Base-by-base conservation (phyloP, 1,140 invertebrate genomes). In the Drosophila prosaltans region DNA sequence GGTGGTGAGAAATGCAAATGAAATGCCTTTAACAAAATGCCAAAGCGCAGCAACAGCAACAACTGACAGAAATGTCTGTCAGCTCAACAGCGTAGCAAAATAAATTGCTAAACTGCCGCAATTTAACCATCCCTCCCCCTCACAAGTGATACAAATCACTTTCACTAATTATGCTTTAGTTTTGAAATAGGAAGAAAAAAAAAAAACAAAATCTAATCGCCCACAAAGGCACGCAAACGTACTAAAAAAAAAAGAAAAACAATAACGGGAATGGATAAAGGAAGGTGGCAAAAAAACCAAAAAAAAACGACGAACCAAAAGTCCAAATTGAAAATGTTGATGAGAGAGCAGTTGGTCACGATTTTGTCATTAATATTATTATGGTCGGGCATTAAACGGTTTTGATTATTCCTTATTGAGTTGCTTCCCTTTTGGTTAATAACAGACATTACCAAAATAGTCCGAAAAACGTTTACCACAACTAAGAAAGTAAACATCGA, bases 91-190 rank as follows among this genome's bases (percentile, higher is more conserved):
- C 48, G 21, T 26, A 51, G 45, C 45, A 51, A 51, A 51, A 51
- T 51, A 51, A 51, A 51, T 51, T 26, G 45, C 45, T 51, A 26
- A 51, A 51, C 21, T 51, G 45, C 45, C 45, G 21, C 21, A 51
- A 51, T 26, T 36, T 36, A 36, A 36, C 32, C 45, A 24, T 8
- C 2, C 7, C 43, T 5, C 16, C 21, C 51, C 61, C 55, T 62
- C 62, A 66, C 66, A 58, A 55, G 51, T 43, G 73, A 88, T 57
- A 89, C 73, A 89, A 89, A 89, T 88, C 84, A 84, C 84, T 75
- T 82, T 88, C 66, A 83, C 80, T 88, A 88, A 88, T 88, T 88
- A 89, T 84, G 69, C 78, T 76, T 73, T 61, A 58, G 64, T 58
- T 69, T 66, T 16, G 65, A 24, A 41, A 66, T 68, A 80, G 65